These are phyloP conservation scores for Napeogenes inachia DNA, from an alignment of 2,888 invertebrate genomes.

Conservation along the genomic window DNA sequence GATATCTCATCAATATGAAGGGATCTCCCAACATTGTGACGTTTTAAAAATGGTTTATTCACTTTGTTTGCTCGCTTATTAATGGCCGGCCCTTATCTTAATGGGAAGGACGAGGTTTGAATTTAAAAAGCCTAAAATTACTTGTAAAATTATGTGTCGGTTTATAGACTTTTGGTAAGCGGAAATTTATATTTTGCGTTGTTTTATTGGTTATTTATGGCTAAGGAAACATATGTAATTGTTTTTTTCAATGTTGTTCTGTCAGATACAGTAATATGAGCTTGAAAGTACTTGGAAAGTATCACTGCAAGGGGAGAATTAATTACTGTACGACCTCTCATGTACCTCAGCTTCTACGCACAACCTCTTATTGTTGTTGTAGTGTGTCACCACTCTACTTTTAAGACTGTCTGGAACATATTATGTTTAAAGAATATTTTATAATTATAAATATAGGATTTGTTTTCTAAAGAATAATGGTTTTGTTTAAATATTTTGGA, in stretches of 20 bases:
- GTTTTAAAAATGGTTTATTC: constrained; percentile 47
- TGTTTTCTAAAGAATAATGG: too few species aligned
- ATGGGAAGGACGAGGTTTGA: constrained; percentile 36
- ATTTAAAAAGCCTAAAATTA: constrained; percentile 40
- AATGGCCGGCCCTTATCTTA: constrained; percentile 51
- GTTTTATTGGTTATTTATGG: not conserved
- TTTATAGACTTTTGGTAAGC: constrained; percentile 5
- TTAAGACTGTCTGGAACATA: too few species aligned
- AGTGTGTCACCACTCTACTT: not conserved
- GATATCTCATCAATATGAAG: constrained; percentile 16
- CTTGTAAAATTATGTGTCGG: constrained; percentile 19
- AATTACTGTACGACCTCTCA: not conserved
- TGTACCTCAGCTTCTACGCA: not conserved
- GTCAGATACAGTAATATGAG: not conserved
- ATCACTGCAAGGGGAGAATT: not conserved
- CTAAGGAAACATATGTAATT: not conserved
- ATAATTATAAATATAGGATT: too few species aligned
- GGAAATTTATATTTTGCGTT: not conserved
- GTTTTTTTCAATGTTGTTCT: not conserved
- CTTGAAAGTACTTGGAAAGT: not conserved
- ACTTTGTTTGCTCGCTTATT: constrained; percentile 50
- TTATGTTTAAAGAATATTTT: too few species aligned
- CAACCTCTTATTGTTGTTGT: not conserved
- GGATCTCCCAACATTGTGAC: constrained; percentile 31
- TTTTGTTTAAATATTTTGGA: too few species aligned